These are phyloP conservation scores for Lynx canadensis DNA, from an alignment of 2,113 vertebrate genomes.

Conservation along the genomic window DNA sequence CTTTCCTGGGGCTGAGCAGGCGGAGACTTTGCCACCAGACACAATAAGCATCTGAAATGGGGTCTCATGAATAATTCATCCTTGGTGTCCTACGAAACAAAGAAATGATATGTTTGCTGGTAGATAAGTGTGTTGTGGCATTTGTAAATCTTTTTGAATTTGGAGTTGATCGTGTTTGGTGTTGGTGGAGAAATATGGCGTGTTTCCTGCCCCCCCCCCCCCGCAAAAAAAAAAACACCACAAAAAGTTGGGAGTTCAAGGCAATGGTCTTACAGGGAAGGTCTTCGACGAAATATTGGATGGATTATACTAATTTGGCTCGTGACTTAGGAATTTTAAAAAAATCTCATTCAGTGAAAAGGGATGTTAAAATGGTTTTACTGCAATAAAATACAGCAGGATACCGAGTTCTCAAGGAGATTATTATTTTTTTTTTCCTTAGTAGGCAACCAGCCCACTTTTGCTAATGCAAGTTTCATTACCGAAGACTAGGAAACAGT, in stretches of 20 bases:
- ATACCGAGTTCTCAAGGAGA: constrained; percentile 51
- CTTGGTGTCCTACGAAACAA: constrained; percentile 67
- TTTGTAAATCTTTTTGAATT: constrained; percentile 71
- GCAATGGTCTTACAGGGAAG: constrained; percentile 27
- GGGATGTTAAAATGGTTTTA: constrained; percentile 66
- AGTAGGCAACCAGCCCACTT: constrained; percentile 59
- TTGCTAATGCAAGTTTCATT: constrained; percentile 66
- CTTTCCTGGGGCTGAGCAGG: constrained; percentile 62
- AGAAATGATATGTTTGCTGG: constrained; percentile 76
- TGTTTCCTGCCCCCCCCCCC: not conserved
- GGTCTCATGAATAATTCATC: constrained; percentile 82
- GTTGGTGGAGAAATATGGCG: constrained; percentile 53
- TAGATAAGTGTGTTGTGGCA: constrained; percentile 65
- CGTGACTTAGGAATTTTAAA: constrained; percentile 60
- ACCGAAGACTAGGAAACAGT: not conserved
- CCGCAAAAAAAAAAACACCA: not conserved
- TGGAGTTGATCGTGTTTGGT: constrained; percentile 56
- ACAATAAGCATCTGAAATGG: constrained; percentile 78
- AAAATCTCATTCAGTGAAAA: constrained; percentile 65
- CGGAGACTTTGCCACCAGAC: constrained; percentile 76
- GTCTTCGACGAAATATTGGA: constrained; percentile 60
- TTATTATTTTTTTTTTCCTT: constrained; percentile 8
- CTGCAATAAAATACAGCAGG: constrained; percentile 69
- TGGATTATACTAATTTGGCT: constrained; percentile 68
- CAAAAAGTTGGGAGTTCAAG: constrained; percentile 62